Base-by-base conservation (phyloP, 2,888 invertebrate genomes). In the Chaitophorus viminalis region DNA sequence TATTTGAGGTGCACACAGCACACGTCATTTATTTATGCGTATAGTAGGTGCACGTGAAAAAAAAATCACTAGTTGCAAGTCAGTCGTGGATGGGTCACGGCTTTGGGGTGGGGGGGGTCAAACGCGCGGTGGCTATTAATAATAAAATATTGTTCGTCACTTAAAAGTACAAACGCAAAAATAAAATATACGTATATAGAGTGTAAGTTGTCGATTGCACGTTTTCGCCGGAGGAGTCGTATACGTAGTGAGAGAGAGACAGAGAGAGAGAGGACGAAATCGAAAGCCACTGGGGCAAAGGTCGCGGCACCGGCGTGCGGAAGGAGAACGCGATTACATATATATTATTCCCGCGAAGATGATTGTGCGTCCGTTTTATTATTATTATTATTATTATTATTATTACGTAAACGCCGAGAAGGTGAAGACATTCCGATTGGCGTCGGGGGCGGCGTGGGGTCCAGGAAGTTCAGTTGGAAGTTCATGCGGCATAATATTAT, bases 271-370 rank as follows among this genome's bases (percentile, higher is more conserved):
- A n/a, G 39, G 54, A 54, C n/a, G 79, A 87, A 87, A 87, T 87
- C 86, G 86, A 87, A 87, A 87, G 86, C 79, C 86, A 60, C 21
- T 25, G 68, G 52, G 86, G 29, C 86, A 87, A 79, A 87, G 86
- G 79, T 87, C 36, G 74, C n/a, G n/a, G n/a, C 31, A 46, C 46
- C 11, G n/a, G 65, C 36, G 54, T 4, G 74, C 60, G 60, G 74
- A 76, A 83, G 54, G 60, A 36, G 36, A 33, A 83, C 33, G 46
- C 46, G 46, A 31, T 18, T 52, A 31, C 25, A 21, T 60, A 3
- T 21, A 70, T 46, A 25, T 74, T 39, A n/a, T 36, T 36, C 14
- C 17, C 14, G 33, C 31, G 1, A 46, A 39, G 11, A 75, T n/a
- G n/a, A 75, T 75, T 68, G 46, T 68, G 74, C 18, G 39, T 83